Evolutionary conservation across 2,888 invertebrate species (phyloP), one percentile per base, ranked within the genome.

Genomic region (Acrocyrtus sp.): DNA sequence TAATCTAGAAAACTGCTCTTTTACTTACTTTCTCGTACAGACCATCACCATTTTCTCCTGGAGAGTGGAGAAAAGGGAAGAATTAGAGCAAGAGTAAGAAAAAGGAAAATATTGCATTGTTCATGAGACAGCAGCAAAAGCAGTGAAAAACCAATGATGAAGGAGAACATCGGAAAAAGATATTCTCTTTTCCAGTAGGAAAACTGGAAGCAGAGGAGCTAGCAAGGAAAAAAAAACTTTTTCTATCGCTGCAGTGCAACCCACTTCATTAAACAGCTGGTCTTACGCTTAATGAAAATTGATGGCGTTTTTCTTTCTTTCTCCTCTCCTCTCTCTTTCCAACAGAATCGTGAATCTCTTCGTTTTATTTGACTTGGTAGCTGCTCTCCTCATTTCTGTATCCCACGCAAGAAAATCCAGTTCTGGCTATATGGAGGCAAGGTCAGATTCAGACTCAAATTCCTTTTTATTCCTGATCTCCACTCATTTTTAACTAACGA

Each of bases 271-370:
- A 80, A 80, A 75, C 78, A 75, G 69, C 78, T 74, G 78, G 78
- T 80, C 80, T 80, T 80, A 78, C 48, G 54, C 67, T 61, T 80
- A 80, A 80, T 80, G 80, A 80, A 78, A 80, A 80, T 80, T 80
- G 80, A 80, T 80, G 78, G 80, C 75, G 58, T 77, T 80, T 78
- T 75, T 75, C 74, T 73, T 69, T 47, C n/a, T n/a, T n/a, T n/a
- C n/a, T n/a, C 54, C 74, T 76, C 66, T 77, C 76, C 66, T 74
- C 63, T 50, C 70, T 75, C n/a, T n/a, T n/a, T n/a, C n/a, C n/a
- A n/a, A n/a, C n/a, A n/a, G 74, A 69, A 78, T 74, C 75, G 70
- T 74, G 74, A 60, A 72, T 27, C 58, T 62, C 24, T 47, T 47
- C 24, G 39, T 48, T 19, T 72, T 57, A 22, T n/a, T n/a, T n/a